phyloP scores from a whole-genome alignment of 2,113 vertebrate species.

The Cygnus buccinator region DNA sequence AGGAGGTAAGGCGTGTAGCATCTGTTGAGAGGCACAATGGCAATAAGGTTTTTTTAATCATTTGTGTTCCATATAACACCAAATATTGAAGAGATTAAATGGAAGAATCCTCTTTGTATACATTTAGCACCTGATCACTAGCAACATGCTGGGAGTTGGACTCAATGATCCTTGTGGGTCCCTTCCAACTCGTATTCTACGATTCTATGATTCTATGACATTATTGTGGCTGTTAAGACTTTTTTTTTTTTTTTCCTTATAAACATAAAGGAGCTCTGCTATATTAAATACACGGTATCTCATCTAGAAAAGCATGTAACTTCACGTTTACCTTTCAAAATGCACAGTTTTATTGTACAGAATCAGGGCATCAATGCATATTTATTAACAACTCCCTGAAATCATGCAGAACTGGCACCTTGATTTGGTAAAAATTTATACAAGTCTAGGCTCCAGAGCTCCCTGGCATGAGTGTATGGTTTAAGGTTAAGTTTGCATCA shows the following conservation, averaged over 20 bases:
- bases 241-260: neutral
- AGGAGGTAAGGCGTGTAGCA: neutral
- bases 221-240: neutral
- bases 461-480: neutral
- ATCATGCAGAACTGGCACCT: neutral
- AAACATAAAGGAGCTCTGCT: neutral
- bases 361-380: neutral
- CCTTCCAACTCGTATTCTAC: no score
- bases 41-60: neutral
- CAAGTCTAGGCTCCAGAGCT: neutral
- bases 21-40: neutral
- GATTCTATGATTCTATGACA: no score
- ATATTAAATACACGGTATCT: neutral
- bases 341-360: neutral
- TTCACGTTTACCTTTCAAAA: neutral
- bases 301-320: neutral
- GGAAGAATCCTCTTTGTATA: neutral
- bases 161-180: no score
- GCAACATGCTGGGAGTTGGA: neutral
- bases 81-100: neutral
- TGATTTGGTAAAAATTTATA: neutral
- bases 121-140: neutral
- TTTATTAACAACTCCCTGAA: neutral
- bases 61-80: neutral
- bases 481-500: neutral